Evolutionary conservation across 2,888 invertebrate genomes (phyloP), one percentile per base, ranked within the genome.

Genomic region (Thymelicus sylvestris): DNA sequence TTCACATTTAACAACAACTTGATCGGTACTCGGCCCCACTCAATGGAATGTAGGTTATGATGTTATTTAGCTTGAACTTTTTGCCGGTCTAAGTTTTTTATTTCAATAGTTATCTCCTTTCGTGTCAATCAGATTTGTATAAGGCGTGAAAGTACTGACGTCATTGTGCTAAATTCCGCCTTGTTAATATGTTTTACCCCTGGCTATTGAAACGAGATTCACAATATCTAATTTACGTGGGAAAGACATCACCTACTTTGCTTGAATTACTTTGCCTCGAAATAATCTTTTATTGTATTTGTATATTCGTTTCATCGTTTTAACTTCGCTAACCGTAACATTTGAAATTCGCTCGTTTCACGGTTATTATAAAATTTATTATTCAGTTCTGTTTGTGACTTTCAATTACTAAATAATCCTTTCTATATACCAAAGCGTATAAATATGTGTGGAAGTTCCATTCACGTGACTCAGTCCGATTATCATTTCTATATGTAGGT

Each of bases 21-120:
- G 80, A 80, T 84, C 79, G 85, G 83, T 85, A 85, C 84, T 83
- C 81, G 81, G 79, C 84, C 81, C 87, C 84, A 87, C 87, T 86
- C 81, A 85, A 82, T 83, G 89, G 91, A 90, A 93, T 93, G 89
- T 93, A 91, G 93, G 93, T 93, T 92, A 93, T 90, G 88, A 92
- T 92, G 92, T 88, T 93, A 93, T 89, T 91, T 90, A 87, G 91
- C 85, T 82, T 84, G 79, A 84, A 83, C 88, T 93, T 91, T 92
- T 92, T 91, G 88, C 87, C 78, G 82, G 85, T 84, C 83, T 86
- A 83, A 85, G 84, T 88, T 92, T 91, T 84, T 92, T 91, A 91
- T 87, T 85, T 87, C 84, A 88, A 88, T 88, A 86, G 88, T 90
- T 91, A 92, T 91, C 90, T 91, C 86, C 87, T 91, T 91, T 91